Evolutionary conservation across 2,113 vertebrate species (phyloP).

Genomic region (Ariopsis seemanni): DNA sequence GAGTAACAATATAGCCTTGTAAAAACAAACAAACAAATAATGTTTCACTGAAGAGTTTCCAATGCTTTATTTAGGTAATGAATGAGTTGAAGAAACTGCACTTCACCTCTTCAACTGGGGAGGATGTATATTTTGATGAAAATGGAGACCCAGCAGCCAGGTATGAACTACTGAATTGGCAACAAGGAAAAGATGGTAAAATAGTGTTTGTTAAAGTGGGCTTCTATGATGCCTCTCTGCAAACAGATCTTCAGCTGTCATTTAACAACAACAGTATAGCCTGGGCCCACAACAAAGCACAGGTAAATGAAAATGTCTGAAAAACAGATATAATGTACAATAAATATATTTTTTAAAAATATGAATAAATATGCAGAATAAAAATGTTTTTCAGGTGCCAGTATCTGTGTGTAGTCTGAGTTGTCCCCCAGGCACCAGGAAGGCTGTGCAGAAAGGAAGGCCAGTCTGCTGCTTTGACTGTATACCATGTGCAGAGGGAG

Average conservation of each 20-base stretch:
- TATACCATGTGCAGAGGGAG: slow-evolving; percentile 16
- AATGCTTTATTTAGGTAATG: slow-evolving; percentile 27
- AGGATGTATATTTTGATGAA: slow-evolving; percentile 27
- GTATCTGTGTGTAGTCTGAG: slow-evolving; percentile 18
- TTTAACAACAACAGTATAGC: too few species aligned
- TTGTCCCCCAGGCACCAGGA: slow-evolving; percentile 10
- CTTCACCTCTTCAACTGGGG: slow-evolving; percentile 41
- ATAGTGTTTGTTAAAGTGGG: slow-evolving; percentile 53
- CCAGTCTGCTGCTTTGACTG: not conserved
- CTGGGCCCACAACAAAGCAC: too few species aligned
- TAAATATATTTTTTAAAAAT: not conserved
- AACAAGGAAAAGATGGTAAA: slow-evolving; percentile 49
- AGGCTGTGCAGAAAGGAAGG: not conserved
- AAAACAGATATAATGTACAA: not conserved
- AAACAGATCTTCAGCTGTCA: not conserved
- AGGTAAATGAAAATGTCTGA: slow-evolving; percentile 12
- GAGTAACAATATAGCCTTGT: not conserved
- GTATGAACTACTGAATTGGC: slow-evolving; percentile 73
- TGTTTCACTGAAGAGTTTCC: not conserved
- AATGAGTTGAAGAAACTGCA: slow-evolving; percentile 49
- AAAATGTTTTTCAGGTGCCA: not conserved
- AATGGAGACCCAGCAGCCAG: slow-evolving; percentile 59
- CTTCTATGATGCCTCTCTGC: not conserved
- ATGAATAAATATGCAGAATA: not conserved
- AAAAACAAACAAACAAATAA: not conserved